phyloP scores from a whole-genome alignment of 2,797 vertebrate genomes.

The Pagetopsis macropterus region DNA sequence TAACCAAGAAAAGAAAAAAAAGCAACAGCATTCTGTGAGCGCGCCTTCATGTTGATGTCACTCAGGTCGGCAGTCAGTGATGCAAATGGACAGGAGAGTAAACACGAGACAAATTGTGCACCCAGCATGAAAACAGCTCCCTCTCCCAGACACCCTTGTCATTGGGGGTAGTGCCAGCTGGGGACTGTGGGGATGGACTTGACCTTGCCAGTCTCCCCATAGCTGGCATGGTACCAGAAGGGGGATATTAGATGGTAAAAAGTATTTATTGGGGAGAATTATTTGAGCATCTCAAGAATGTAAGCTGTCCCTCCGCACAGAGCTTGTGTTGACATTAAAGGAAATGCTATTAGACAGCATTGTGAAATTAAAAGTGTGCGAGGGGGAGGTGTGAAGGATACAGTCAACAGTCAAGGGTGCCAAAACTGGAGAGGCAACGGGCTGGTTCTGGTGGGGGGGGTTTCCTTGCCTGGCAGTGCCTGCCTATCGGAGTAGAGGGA shows the following conservation, averaged over 20 bases:
- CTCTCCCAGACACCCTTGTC: conserved; percentile 66
- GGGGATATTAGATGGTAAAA: conserved; percentile 31
- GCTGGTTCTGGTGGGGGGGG: conserved; percentile 31
- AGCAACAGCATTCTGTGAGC: conserved; percentile 20
- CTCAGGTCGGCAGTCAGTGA: conserved; percentile 69
- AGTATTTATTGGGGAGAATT: conserved; percentile 26
- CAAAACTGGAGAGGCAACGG: conserved; percentile 60
- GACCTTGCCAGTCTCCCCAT: conserved; percentile 66
- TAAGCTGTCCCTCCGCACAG: background rate
- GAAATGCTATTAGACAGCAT: conserved; percentile 28
- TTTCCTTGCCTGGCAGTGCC: conserved; percentile 44
- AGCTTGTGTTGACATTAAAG: conserved; percentile 17
- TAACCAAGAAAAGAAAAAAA: conserved; percentile 23
- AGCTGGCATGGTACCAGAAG: conserved; percentile 42
- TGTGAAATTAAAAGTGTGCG: conserved; percentile 24
- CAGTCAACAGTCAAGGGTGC: conserved; percentile 66
- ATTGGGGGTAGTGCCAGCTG: conserved; percentile 74
- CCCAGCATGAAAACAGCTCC: conserved; percentile 77
- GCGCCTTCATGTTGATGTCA: conserved; percentile 66
- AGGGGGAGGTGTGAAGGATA: conserved; percentile 58
- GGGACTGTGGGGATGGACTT: conserved; percentile 60
- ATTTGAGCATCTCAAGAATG: conserved; percentile 19
- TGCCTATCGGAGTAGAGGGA: conserved; percentile 60
- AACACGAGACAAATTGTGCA: conserved; percentile 82
- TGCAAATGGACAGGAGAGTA: conserved; percentile 79